These are phyloP conservation scores for Bombylius major DNA, from an alignment of 2,888 invertebrate genomes.

Conservation along the genomic window DNA sequence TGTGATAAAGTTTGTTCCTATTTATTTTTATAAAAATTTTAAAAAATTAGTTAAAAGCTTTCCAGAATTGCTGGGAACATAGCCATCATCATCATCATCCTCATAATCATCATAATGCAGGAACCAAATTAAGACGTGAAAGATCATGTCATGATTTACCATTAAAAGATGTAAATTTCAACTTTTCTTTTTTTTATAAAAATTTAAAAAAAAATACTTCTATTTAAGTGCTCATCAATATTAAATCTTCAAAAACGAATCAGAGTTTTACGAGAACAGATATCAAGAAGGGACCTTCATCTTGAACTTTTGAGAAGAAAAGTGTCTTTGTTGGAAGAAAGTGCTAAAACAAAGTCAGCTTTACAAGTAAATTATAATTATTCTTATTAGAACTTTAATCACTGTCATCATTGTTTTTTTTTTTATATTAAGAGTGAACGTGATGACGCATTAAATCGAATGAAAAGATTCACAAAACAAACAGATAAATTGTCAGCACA, in stretches of 20 bases:
- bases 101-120: conserved; percentile 31
- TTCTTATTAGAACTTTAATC: too few species aligned
- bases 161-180: conserved; percentile 54
- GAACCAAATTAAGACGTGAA: conserved; percentile 63
- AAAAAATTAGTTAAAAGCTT: background rate
- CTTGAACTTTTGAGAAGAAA: conserved; percentile 80
- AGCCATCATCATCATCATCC: conserved; percentile 18
- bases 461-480: conserved; percentile 71
- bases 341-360: conserved; percentile 47
- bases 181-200: background rate
- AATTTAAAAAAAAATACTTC: background rate
- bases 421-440: conserved; percentile 42
- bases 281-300: conserved; percentile 84
- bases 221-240: conserved; percentile 62
- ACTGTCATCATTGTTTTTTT: background rate
- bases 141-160: conserved; percentile 68
- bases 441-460: conserved; percentile 53
- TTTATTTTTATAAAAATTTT: background rate
- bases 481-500: conserved; percentile 70
- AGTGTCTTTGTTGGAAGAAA: conserved; percentile 70
- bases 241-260: conserved; percentile 80
- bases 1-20: conserved; percentile 16
- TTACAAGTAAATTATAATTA: conserved; percentile 31
- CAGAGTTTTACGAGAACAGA: conserved; percentile 73
- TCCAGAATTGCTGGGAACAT: conserved; percentile 22